Evolutionary conservation across 2,113 vertebrate genomes (phyloP), one percentile per base, ranked within the genome.

Genomic region (Crotalus helleri): DNA sequence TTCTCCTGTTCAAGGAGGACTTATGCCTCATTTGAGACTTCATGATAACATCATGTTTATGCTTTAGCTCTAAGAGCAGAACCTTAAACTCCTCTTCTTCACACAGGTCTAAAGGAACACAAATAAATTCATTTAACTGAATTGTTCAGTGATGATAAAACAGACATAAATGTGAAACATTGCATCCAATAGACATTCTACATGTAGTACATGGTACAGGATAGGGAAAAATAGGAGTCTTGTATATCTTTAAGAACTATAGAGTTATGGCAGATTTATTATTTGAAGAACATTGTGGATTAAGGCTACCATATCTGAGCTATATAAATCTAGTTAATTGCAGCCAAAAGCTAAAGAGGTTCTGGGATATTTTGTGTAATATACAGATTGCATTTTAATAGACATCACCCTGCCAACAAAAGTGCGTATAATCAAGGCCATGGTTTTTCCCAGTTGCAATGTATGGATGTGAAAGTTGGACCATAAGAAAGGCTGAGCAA

Each of bases 11-110:
- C 97, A 99, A 97, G 8, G 99, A 99, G 1, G 99, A 99, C 96
- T 99, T 99, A 96, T 99, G 99, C 96, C 99, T 99, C 97, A 99
- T 98, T 97, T 99, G 99, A 1, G 99, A 99, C 96, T 99, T 99
- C 99, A 99, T 99, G 97, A 99, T 99, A 81, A 98, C 99, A 17
- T 99, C 99, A 0, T 99, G 99, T 92, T 99, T 99, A 97, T 99
- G 99, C 96, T 99, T 99, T 90, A 99, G 96, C 94, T 99, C 99
- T 96, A 99, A 96, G 44, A 99, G 98, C 92, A 99, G 97, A 17
- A 98, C 98, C 93, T 98, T 98, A 97, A 99, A 99, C 94, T 99
- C 99, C 89, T 99, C 99, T 88, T 99, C 99, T 94, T 99, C 99
- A 94, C 99, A 99, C 54, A 99, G 97, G 96, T 99, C 99, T 99